Evolutionary conservation across 2,797 vertebrate species (phyloP).

Genomic region (Natrix natrix): DNA sequence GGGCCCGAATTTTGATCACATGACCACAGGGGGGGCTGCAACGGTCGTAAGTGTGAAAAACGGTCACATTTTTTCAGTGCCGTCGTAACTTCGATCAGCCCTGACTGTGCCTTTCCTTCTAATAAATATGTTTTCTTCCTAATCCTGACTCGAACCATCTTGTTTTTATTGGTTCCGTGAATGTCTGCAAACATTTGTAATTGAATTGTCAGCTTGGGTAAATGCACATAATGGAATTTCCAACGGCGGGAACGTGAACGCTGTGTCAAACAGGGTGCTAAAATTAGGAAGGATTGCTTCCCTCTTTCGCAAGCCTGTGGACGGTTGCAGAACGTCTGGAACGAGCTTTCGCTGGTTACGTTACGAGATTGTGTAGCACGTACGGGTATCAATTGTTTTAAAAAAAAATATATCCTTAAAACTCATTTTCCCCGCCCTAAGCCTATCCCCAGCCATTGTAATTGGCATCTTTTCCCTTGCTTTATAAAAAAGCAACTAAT

Average conservation of each 20-base stretch:
- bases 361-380: not conserved
- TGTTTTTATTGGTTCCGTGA: not conserved
- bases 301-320: not conserved
- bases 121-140: not conserved
- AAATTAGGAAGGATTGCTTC: not conserved
- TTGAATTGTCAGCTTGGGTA: not conserved
- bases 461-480: not conserved
- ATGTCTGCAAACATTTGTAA: not conserved
- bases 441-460: not conserved
- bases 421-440: not conserved
- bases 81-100: no score
- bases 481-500: not conserved
- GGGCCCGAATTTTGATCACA: no score
- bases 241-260: not conserved
- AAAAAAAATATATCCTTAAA: not conserved
- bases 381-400: not conserved
- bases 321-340: not conserved
- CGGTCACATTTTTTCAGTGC: no score
- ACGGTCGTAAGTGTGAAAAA: no score
- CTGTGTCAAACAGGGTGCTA: not conserved
- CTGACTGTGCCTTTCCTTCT: not conserved
- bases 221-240: not conserved
- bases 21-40: no score
- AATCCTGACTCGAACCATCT: not conserved
- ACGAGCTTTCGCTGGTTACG: not conserved